Evolutionary conservation across 2,888 invertebrate genomes (phyloP).

Genomic region (Rhaphigaster nebulosa): DNA sequence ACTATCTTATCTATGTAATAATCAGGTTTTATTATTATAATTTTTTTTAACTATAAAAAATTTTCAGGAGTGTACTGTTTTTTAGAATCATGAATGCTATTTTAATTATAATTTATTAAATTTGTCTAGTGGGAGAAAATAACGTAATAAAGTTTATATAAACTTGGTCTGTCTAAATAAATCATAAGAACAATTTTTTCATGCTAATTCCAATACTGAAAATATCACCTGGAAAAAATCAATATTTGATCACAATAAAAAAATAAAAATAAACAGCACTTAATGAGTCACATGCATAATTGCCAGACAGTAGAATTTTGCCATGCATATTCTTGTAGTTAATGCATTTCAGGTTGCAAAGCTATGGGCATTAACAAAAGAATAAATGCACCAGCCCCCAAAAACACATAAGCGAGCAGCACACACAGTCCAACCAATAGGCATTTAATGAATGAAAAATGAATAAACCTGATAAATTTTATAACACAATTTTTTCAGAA

Average conservation of each 20-base stretch:
- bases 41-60: too few relatives aligned
- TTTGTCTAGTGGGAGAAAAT: background rate
- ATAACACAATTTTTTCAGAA: background rate
- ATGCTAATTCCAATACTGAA: background rate
- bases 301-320: background rate
- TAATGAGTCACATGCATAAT: constrained; percentile 1
- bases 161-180: background rate
- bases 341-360: background rate
- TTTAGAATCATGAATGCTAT: background rate
- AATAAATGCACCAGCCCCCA: background rate
- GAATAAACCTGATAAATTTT: background rate
- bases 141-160: background rate
- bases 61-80: too few relatives aligned
- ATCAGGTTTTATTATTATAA: too few relatives aligned
- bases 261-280: background rate
- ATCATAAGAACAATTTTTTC: background rate
- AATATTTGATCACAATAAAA: background rate
- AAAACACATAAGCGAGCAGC: background rate
- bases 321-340: background rate
- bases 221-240: constrained; percentile 8
- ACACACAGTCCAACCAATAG: background rate
- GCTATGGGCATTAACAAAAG: background rate
- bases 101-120: background rate
- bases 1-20: too few relatives aligned
- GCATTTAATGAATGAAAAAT: background rate